Evolutionary conservation across 2,797 vertebrate genomes (phyloP).

Genomic region (Alca torda): DNA sequence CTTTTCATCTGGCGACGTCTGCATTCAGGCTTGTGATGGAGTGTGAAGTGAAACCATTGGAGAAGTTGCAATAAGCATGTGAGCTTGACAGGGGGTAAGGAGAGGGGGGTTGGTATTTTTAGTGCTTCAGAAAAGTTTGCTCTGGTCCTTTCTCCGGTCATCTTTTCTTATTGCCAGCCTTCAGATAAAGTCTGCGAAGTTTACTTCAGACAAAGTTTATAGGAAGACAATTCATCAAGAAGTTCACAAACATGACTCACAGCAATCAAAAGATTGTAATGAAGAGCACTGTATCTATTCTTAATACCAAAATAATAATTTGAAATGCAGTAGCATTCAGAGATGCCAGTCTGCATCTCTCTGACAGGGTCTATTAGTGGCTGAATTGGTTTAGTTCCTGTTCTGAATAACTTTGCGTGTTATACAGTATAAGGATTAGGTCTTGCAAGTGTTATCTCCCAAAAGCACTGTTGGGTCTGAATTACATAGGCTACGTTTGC

Average conservation of each 20-base stretch:
- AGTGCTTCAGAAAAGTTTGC: neutral
- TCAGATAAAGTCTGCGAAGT: neutral
- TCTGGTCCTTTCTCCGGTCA: neutral
- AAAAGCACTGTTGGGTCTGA: neutral
- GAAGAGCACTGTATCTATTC: neutral
- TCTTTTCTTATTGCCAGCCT: neutral
- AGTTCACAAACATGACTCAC: neutral
- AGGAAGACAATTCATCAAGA: neutral
- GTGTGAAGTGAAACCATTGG: neutral
- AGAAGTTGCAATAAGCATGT: neutral
- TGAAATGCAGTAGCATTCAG: neutral
- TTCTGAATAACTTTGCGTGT: neutral
- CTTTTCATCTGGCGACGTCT: slow-evolving; percentile 62
- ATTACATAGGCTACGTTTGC: neutral
- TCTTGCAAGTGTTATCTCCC: neutral
- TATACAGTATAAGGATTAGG: neutral
- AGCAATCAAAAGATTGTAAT: neutral
- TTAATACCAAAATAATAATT: neutral
- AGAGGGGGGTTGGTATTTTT: neutral
- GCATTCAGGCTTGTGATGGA: slow-evolving; percentile 4
- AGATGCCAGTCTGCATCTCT: neutral
- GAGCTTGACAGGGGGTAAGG: neutral
- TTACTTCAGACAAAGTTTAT: neutral
- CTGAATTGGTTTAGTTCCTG: neutral
- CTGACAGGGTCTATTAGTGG: neutral